Evolutionary conservation across 2,797 vertebrate genomes (phyloP), one percentile per base, ranked within the genome.

Genomic region (Enteromius unitaeniatus): DNA sequence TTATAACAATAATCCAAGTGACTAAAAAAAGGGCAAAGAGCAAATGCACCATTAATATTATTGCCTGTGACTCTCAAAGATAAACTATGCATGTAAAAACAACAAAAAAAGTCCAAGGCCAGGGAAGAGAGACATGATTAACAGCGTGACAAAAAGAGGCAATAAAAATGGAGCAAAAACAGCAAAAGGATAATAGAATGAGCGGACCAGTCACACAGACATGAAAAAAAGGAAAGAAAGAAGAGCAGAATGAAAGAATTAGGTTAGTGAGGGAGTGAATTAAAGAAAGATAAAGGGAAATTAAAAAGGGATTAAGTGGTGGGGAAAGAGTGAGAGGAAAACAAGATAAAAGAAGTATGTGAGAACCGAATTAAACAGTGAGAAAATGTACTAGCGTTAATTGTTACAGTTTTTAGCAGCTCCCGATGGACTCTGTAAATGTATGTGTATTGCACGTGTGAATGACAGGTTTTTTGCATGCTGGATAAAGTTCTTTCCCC

Each of bases 251-350:
- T 53, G 45, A 64, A 79, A 78, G 14, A 26, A 64, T 37, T 26
- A n/a, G 40, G 37, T 78, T 23, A 78, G 73, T 19, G 49, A 77
- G 17, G 40, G 40, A 42, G 69, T 47, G 42, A 28, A 47, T 55
- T 23, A 81, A 85, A 6, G 40, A 3, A 49, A 8, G 11, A 76
- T 69, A 26, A 81, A 31, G 37, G 10, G 2, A 51, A 47, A 55
- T 76, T 76, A 58, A 45, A 68, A 14, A 23, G 21, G 42, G 64
- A 70, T 81, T 85, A 37, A 82, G 21, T 45, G 2, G 19, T 31
- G 11, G 64, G 51, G 62, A 51, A 21, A 55, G 31, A 62, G n/a
- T 5, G 51, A 23, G 65, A 47, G 65, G 67, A 28, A 51, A 37
- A 47, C 5, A 8, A 40, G n/a, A 62, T 45, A 72, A 21, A 78